Base-by-base conservation (phyloP, 2,113 vertebrate genomes). In the Syngnathus scovelli region DNA sequence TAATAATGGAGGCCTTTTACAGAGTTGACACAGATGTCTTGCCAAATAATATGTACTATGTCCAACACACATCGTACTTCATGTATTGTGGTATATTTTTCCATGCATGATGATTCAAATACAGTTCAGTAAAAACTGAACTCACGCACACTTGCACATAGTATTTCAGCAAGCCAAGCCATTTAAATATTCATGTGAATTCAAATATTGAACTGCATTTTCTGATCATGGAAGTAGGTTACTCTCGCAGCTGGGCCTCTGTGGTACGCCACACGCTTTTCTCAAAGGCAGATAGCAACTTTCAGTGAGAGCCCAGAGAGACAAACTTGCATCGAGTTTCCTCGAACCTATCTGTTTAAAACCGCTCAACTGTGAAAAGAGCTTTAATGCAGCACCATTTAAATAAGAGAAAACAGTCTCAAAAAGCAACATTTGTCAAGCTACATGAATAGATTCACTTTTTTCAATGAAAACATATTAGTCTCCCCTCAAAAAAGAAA, bases 321-420 rank as follows among this genome's bases (percentile, higher is more conserved):
- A 85, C 86, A 82, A 78, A 82, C 74, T 80, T 75, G 84, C 80
- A 75, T 79, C 72, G 78, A 76, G 80, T 79, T 83, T 82, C 78
- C 78, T 83, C 70, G 77, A 68, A 85, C 78, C 69, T 68, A 74
- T 58, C 76, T 84, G 77, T 86, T 86, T 80, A 82, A 72, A 85
- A 68, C 71, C 84, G 82, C 82, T 87, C 78, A 46, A 76, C 76
- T 86, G 83, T 83, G 87, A 84, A 80, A 72, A 78, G 78, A 78
- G 81, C 77, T 86, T 83, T 87, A 87, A 89, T 85, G 81, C 71
- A 73, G 78, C 73, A 82, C 80, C 82, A 88, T 86, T 89, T 87
- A 78, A 46, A 79, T 61, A 44, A 38, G 52, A 75, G 64, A 72
- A 79, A 84, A 80, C 76, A 77, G 70, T 72, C 69, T 77, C 74